These are phyloP conservation scores for Zoanthus sansibaricus DNA, from an alignment of 92 coral and sea anemone species.

Conservation along the genomic window DNA sequence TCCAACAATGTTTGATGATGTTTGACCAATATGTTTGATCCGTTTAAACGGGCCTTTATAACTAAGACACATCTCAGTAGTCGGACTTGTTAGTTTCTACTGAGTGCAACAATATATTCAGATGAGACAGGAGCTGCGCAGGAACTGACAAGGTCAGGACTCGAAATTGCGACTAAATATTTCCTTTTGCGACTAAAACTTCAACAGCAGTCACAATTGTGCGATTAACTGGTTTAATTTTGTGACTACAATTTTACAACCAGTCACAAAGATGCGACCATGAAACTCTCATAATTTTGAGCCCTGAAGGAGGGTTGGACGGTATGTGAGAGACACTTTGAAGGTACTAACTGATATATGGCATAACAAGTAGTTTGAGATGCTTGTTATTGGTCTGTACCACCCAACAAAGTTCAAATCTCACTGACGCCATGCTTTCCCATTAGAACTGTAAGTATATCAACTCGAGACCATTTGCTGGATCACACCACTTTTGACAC, in stretches of 20 bases:
- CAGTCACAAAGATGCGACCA: too few species aligned
- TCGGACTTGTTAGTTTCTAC: conserved; percentile 34
- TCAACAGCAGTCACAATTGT: too few species aligned
- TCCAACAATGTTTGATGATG: too few species aligned
- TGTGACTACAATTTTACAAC: too few species aligned
- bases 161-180: too few species aligned
- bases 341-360: conserved; percentile 36
- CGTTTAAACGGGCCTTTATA: too few species aligned
- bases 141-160: conserved; percentile 14
- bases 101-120: conserved; percentile 25
- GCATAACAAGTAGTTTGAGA: conserved; percentile 28
- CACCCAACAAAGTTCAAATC: conserved; percentile 48
- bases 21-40: too few species aligned
- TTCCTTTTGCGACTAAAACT: too few species aligned
- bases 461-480: conserved; percentile 19
- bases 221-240: too few species aligned
- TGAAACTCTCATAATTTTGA: too few species aligned
- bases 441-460: conserved; percentile 26
- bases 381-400: conserved; percentile 33
- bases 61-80: conserved; percentile 23
- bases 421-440: conserved; percentile 34
- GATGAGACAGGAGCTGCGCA: conserved; percentile 39
- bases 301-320: conserved; percentile 16
- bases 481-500: conserved; percentile 42
- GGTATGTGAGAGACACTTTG: conserved; percentile 33